Evolutionary conservation across 2,797 vertebrate genomes (phyloP), one percentile per base, ranked within the genome.

Genomic region (Spea hammondii): DNA sequence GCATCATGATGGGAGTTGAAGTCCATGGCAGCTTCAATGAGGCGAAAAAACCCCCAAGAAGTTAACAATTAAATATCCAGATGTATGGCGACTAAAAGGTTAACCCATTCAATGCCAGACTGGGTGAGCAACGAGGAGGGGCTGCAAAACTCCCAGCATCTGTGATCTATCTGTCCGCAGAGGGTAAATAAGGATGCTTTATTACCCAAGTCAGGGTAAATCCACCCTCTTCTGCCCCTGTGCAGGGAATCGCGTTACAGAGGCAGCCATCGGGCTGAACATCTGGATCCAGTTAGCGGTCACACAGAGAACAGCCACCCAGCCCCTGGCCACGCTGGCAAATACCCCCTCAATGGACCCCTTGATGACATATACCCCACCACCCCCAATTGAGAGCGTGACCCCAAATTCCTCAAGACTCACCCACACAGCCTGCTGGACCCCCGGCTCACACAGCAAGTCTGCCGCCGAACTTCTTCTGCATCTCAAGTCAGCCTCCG

Each of bases 211-310:
- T 32, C 32, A 32, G 32, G 32, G 32, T 32, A 32, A 53, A 53
- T 11, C 51, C 51, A 53, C 6, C 51, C 51, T 11, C 51, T 53
- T 5, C 44, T 0, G 6, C 53, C 70, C 53, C 14, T 67, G 57
- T 53, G 68, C 76, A 76, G 45, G 69, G 65, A 45, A 71, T 70
- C 8, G 68, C 66, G 17, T 47, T 32, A 46, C 45, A 6, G 55
- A 60, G 13, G 74, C 65, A 45, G 70, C 4, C 72, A 53, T 65
- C 66, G 49, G 62, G 17, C 13, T 13, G 64, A 64, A 82, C 79
- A 82, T 82, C 79, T 82, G 79, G 74, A 68, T 65, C 62, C 66
- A 48, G 48, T 82, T 82, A 82, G 79, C 55, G 70, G 48, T 67
- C n/a, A 12, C 45, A 48, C 10, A 62, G 32, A 32, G 60, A 69